phyloP scores from a whole-genome alignment of 2,797 vertebrate genomes.

The Sebastes matsubarae region DNA sequence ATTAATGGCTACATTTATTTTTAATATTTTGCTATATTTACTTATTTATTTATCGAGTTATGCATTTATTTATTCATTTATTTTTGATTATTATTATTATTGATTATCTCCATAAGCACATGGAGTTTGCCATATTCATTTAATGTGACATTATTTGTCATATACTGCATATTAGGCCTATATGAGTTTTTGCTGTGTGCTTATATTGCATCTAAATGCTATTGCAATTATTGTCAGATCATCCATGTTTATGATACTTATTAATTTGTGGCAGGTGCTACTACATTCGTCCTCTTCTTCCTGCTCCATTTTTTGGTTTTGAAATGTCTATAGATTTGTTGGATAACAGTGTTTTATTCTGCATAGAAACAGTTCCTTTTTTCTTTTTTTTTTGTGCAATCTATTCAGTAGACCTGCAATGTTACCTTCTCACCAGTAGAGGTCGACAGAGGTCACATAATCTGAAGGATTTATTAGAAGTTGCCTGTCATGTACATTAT shows the following conservation, averaged over 20 bases:
- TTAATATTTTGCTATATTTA: too few species aligned
- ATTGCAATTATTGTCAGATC: not conserved
- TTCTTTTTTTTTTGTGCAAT: not conserved
- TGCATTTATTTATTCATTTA: too few species aligned
- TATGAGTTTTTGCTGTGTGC: not conserved
- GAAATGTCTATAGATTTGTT: rapidly evolving
- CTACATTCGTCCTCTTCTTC: not conserved
- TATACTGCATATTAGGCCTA: too few species aligned
- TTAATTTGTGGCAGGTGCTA: not conserved
- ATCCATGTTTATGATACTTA: not conserved
- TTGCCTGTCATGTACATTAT: not conserved
- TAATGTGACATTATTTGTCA: not conserved
- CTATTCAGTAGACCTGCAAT: not conserved
- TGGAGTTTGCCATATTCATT: too few species aligned
- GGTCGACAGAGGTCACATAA: not conserved
- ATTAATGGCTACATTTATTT: too few species aligned
- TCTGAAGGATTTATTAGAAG: not conserved
- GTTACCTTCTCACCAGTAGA: not conserved
- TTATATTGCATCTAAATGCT: too few species aligned
- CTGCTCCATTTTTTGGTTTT: not conserved
- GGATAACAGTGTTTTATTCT: not conserved
- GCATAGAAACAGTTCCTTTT: not conserved
- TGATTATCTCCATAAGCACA: too few species aligned
- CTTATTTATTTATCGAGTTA: too few species aligned
- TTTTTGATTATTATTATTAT: too few species aligned